Evolutionary conservation across 2,113 vertebrate genomes (phyloP), one percentile per base, ranked within the genome.

Genomic region (Rhodinocichla rosea): DNA sequence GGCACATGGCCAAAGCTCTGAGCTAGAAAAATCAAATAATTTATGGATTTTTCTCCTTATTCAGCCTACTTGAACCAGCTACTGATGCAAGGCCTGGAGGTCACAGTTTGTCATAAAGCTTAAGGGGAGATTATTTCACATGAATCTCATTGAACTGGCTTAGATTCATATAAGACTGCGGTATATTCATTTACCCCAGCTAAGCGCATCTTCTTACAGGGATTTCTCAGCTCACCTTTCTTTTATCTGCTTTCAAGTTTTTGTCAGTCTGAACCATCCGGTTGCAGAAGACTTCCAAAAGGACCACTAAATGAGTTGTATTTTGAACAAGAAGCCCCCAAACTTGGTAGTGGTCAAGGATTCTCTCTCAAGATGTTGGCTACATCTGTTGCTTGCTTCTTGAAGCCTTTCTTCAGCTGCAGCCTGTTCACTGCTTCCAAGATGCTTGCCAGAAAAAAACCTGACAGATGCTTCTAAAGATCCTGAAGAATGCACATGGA

Each of bases 1-100:
- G 86, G 94, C 71, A 67, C 6, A 1, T 47, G 39, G 88, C 92
- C 94, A 96, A 86, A 88, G 50, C 47, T 90, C 63, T 77, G 83
- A 92, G 79, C 37, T 92, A 86, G 85, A 94, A 93, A 93, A 88
- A 90, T 85, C 44, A 62, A 90, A 76, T 83, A 0, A 42, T 77
- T 81, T 95, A 86, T 88, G 52, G 79, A 76, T 93, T 92, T 93
- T 93, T 93, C 33, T 86, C 71, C 23, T 63, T 92, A 53, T 70
- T 92, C 83, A 67, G 39, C 33, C 64, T 65, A 15, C 63, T 94
- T 92, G 74, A 95, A 71, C 49, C 40, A 89, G 32, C 49, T 85
- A 75, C 49, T 85, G 79, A 86, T 93, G 79, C 75, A 94, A 81
- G 60, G 50, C 59, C 35, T 86, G 42, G 55, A 92, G 75, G 90